These are phyloP conservation scores for Phocides pigmalion DNA, from an alignment of 1,140 invertebrate species.

Conservation along the genomic window DNA sequence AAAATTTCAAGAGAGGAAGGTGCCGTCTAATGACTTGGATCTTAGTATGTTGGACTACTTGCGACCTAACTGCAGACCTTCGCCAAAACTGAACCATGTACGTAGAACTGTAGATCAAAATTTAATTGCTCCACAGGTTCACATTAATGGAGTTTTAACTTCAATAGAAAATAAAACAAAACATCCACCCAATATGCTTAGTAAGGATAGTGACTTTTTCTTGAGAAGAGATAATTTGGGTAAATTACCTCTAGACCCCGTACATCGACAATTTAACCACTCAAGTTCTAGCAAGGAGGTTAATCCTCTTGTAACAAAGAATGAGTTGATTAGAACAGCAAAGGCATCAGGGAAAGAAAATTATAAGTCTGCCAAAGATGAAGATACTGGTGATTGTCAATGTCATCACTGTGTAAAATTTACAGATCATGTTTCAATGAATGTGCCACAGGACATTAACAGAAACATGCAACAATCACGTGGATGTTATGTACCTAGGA, in stretches of 20 bases:
- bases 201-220: slow-evolving; percentile 64
- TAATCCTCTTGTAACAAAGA: slow-evolving; percentile 54
- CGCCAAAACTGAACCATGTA: not conserved
- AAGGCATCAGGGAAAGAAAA: slow-evolving; percentile 17
- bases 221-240: slow-evolving; percentile 57
- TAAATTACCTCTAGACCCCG: slow-evolving; percentile 38
- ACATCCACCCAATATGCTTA: slow-evolving; percentile 50
- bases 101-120: not conserved
- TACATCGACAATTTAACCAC: slow-evolving; percentile 50
- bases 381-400: slow-evolving; percentile 43
- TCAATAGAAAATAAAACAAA: slow-evolving; percentile 48
- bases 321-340: slow-evolving; percentile 47
- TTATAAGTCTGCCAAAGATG: slow-evolving; percentile 1
- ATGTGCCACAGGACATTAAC: slow-evolving; percentile 6
- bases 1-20: slow-evolving; percentile 39
- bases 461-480: not conserved
- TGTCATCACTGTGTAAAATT: slow-evolving; percentile 58
- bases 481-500: slow-evolving; percentile 17
- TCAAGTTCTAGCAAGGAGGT: slow-evolving; percentile 62
- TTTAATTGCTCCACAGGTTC: not conserved
- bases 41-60: slow-evolving; percentile 57
- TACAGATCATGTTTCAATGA: not conserved
- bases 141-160: slow-evolving; percentile 38
- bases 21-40: slow-evolving; percentile 68
- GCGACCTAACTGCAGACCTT: slow-evolving; percentile 1